phyloP scores from a whole-genome alignment of 2,888 invertebrate species.

The Caenorhabditis sp. region DNA sequence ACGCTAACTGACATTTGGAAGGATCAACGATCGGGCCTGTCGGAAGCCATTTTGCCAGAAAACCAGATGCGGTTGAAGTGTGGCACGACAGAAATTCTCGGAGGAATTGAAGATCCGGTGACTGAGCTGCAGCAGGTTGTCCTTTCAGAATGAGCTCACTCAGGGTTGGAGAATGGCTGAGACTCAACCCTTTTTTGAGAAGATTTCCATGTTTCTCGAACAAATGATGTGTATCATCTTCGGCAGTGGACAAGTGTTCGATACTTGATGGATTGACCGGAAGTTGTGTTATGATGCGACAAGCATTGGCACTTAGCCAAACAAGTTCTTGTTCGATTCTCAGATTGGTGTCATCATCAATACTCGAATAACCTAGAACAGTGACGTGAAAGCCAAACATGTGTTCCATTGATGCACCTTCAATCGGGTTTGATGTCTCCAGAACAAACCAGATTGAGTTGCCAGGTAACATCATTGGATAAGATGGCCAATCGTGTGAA shows the following conservation, averaged over 20 bases:
- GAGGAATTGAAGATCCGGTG: constrained; percentile 74
- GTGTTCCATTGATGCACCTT: constrained; percentile 52
- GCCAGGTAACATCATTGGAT: constrained; percentile 69
- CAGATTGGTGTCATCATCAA: constrained; percentile 37
- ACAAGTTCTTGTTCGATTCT: constrained; percentile 66
- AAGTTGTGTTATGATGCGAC: constrained; percentile 61
- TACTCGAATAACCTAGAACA: constrained; percentile 54
- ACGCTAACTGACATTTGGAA: constrained; percentile 77
- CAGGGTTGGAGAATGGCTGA: constrained; percentile 85
- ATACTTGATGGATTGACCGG: constrained; percentile 43
- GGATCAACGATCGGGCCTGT: constrained; percentile 52
- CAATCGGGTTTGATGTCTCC: constrained; percentile 80
- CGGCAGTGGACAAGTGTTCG: constrained; percentile 74
- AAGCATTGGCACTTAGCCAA: constrained; percentile 65
- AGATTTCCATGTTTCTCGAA: constrained; percentile 74
- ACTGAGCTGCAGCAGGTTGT: constrained; percentile 47
- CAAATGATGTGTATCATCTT: constrained; percentile 77
- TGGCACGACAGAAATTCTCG: constrained; percentile 81
- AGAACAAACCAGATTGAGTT: constrained; percentile 92
- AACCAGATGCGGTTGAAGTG: constrained; percentile 86
- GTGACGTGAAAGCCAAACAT: constrained; percentile 67
- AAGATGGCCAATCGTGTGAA: constrained; percentile 81
- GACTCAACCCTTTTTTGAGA: constrained; percentile 84
- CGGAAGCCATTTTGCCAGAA: constrained; percentile 87
- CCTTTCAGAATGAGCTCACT: constrained; percentile 78